Conservation (phyloP, 2,113 vertebrate genomes). For the Dolichotis patagonum region DNA sequence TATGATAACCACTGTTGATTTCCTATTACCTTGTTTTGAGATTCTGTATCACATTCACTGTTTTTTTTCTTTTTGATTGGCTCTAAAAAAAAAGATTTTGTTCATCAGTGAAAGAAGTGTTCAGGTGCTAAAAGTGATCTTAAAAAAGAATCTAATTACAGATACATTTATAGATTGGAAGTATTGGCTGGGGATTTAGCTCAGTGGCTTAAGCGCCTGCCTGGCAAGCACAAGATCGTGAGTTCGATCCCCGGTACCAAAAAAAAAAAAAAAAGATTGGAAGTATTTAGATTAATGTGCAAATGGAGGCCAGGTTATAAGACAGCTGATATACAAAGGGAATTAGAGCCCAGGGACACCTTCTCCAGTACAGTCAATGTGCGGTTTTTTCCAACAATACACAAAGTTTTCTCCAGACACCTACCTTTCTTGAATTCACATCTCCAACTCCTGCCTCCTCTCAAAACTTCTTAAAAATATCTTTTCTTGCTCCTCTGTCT, state of each 20-base stretch:
- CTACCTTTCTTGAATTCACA: not conserved
- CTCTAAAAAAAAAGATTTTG: no score
- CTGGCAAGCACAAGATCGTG: no score
- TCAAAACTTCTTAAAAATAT: not conserved
- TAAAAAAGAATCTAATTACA: not conserved
- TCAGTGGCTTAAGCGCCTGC: no score
- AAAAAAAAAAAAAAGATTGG: no score
- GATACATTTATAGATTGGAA: not conserved
- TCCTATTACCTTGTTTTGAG: no score
- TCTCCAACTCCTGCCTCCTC: not conserved
- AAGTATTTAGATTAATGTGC: not conserved
- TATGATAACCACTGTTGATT: no score
- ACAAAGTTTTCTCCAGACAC: not conserved
- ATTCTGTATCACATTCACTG: no score
- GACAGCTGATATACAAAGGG: not conserved
- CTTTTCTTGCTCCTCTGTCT: not conserved
- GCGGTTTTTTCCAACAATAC: not conserved
- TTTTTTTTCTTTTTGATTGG: no score
- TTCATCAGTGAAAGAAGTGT: not conserved
- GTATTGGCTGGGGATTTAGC: no score
- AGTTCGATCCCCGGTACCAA: no score
- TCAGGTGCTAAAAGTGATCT: not conserved
- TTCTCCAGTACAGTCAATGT: not conserved
- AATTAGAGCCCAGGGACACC: not conserved
- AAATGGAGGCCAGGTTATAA: not conserved